phyloP scores from a whole-genome alignment of 2,888 invertebrate genomes.

The Caenorhabditis panamensis region DNA sequence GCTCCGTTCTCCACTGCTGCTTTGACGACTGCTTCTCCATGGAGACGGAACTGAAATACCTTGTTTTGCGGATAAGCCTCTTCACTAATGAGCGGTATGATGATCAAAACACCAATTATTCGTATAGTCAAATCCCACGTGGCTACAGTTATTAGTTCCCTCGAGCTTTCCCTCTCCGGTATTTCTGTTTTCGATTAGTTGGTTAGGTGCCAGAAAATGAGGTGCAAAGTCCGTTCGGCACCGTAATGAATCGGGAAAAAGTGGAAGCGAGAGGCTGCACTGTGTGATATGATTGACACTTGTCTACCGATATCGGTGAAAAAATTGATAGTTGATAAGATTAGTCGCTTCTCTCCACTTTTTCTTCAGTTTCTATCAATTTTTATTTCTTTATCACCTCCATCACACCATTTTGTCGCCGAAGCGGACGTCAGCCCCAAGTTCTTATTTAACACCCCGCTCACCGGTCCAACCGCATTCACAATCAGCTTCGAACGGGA shows the following conservation, averaged over 20 bases:
- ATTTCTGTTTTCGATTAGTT: not conserved
- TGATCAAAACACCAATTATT: not conserved
- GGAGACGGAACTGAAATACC: constrained; percentile 85
- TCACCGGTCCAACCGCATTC: constrained; percentile 92
- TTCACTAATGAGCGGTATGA: not conserved
- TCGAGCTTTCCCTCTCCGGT: not conserved
- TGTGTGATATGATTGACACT: constrained; percentile 4
- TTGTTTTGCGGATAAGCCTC: not conserved
- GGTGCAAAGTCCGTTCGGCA: not conserved
- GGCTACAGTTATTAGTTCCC: not conserved
- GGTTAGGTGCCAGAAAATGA: not conserved
- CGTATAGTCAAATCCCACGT: not conserved
- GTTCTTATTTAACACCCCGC: constrained; percentile 65
- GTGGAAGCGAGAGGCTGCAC: not conserved
- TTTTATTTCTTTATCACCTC: not conserved
- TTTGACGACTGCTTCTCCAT: constrained; percentile 91
- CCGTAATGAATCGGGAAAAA: not conserved
- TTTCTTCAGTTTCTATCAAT: not conserved
- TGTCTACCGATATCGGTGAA: not conserved
- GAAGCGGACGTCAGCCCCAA: not conserved
- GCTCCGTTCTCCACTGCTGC: constrained; percentile 90
- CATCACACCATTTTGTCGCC: constrained; percentile 1
- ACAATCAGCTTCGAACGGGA: constrained; percentile 88
- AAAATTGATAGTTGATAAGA: not conserved
- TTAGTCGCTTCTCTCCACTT: not conserved